These are phyloP conservation scores for Chrysoperla carnea DNA, from an alignment of 1,140 invertebrate species.

Conservation along the genomic window DNA sequence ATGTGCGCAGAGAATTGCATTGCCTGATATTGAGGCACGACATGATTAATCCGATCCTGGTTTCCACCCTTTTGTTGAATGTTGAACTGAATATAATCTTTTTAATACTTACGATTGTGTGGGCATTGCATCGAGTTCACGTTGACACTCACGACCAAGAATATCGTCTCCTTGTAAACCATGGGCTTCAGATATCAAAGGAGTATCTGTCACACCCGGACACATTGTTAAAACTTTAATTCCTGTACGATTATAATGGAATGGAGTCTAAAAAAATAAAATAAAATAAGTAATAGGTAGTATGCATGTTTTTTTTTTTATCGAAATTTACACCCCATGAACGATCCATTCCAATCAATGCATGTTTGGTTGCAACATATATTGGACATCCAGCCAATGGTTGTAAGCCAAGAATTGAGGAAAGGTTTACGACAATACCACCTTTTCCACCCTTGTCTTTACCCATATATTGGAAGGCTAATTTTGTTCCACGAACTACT, in stretches of 20 bases:
- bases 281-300: neutral
- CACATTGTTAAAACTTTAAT: slow-evolving; percentile 25
- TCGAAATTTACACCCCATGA: slow-evolving; percentile 23
- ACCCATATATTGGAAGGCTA: slow-evolving; percentile 27
- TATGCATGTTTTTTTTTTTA: neutral
- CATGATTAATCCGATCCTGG: neutral
- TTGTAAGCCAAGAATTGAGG: slow-evolving; percentile 25
- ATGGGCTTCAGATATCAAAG: slow-evolving; percentile 17
- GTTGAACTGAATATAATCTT: no score
- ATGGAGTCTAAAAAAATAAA: slow-evolving; percentile 4
- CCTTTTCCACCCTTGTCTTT: slow-evolving; percentile 25
- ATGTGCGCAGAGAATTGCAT: no score
- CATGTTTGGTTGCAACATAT: slow-evolving; percentile 31
- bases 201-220: slow-evolving; percentile 20
- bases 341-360: slow-evolving; percentile 28
- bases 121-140: slow-evolving; percentile 14
- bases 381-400: slow-evolving; percentile 23
- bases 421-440: slow-evolving; percentile 26
- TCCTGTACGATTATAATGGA: slow-evolving; percentile 20
- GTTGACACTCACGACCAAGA: slow-evolving; percentile 19
- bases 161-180: slow-evolving; percentile 21
- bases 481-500: slow-evolving; percentile 22
- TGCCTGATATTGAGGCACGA: neutral
- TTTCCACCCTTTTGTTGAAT: neutral
- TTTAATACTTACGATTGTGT: slow-evolving; percentile 13